Evolutionary conservation across 2,888 invertebrate species (phyloP).

Genomic region (Anorthoa munda): DNA sequence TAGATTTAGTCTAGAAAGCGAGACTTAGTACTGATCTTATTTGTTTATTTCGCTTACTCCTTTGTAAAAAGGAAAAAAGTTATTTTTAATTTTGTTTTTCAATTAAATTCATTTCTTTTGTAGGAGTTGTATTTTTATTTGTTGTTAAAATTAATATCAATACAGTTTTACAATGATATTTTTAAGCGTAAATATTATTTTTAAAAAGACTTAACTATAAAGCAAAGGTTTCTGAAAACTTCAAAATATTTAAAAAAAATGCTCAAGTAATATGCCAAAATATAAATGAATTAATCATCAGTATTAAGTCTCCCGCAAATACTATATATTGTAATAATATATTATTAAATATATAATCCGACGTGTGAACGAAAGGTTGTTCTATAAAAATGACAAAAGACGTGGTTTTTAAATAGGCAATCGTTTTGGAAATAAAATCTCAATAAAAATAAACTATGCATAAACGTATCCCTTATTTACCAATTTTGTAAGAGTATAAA

Average conservation of each 20-base stretch:
- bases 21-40: constrained; percentile 52
- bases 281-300: constrained; percentile 41
- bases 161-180: background rate
- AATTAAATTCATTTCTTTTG: too few species aligned
- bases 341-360: constrained; percentile 33
- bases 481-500: constrained; percentile 15
- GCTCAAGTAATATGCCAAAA: constrained; percentile 56
- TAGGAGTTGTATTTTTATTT: too few species aligned
- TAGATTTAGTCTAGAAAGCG: constrained; percentile 48
- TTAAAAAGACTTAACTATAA: background rate
- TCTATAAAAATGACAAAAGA: constrained; percentile 59
- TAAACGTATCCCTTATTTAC: background rate
- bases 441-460: background rate
- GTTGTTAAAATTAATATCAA: background rate
- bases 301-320: constrained; percentile 48
- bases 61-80: background rate
- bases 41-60: background rate
- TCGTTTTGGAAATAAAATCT: constrained; percentile 19
- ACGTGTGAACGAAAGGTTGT: constrained; percentile 59
- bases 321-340: constrained; percentile 35
- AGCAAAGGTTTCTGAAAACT: too few species aligned
- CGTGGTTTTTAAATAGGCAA: background rate
- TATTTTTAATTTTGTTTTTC: too few species aligned
- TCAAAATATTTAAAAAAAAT: constrained; percentile 11
- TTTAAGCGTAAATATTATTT: background rate